Base-by-base conservation (phyloP, 2,113 vertebrate species). In the Chinchilla lanigera region DNA sequence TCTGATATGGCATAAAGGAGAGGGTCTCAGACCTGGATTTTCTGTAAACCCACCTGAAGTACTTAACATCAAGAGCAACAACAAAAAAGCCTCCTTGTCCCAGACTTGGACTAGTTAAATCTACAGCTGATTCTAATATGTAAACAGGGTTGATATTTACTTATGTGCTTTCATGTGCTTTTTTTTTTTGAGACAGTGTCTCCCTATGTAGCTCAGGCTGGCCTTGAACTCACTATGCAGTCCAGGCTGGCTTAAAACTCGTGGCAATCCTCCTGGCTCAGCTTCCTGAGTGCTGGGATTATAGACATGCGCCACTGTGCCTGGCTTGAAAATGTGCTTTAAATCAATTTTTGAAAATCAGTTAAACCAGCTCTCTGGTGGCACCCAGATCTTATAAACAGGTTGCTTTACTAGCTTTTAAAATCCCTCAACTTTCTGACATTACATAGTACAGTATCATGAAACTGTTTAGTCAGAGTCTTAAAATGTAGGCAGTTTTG, bases 381-480 rank as follows among this genome's bases (percentile, higher is more conserved):
- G 73, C 44, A 54, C 47, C 26, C 28, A n/a, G 78, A 63, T 67
- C 65, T 91, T 60, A 86, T 71, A 83, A 82, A 80, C 41, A 86
- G 75, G 16, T 50, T 24, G 12, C 58, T 84, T 90, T 83, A 35
- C 80, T 84, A 33, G 35, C 75, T 82, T 94, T 73, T 14, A 1
- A 92, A 86, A 97, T 63, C 54, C 63, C 82, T 85, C 71, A 94
- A 71, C 26, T 61, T 88, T 93, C 89, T 90, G 77, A 73, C 58
- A 60, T 78, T 41, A 47, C 24, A 24, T 7, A 77, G 89, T 71
- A 89, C 47, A 61, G 35, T 50, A 89, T 28, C 67, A 14, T 33
- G 63, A 58, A 91, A 63, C 90, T 3, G 90, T 94, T 93, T 26
- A 20, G 63, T 56, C 47, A 85, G 52, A 11, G 44, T 54, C 28